These are phyloP conservation scores for Cavia porcellus DNA, from an alignment of 2,113 vertebrate species.

Conservation along the genomic window DNA sequence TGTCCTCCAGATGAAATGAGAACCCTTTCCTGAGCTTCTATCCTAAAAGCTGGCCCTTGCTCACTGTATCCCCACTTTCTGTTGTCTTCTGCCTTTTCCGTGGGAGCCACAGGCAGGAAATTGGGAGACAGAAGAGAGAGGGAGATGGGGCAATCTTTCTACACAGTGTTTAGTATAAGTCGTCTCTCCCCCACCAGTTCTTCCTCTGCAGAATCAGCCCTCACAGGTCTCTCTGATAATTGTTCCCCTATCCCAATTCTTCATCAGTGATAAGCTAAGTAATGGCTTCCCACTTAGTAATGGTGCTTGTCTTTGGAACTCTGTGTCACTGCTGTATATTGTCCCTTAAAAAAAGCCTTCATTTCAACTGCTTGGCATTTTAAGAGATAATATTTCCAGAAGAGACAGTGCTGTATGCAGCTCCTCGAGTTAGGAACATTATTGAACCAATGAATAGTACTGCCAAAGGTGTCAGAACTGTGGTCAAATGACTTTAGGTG, in stretches of 20 bases:
- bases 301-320: not conserved
- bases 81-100: not conserved
- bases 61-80: not conserved
- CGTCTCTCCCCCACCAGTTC: not conserved
- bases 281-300: not conserved
- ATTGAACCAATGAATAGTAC: not conserved
- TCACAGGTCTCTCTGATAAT: not conserved
- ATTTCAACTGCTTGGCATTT: not conserved
- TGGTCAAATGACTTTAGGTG: not conserved
- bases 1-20: not conserved
- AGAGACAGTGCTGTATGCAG: not conserved
- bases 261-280: not conserved
- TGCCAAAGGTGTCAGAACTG: not conserved
- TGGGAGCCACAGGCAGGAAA: not conserved
- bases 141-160: not conserved
- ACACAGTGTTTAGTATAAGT: not conserved
- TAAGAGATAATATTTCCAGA: not conserved
- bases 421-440: not conserved
- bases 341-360: not conserved
- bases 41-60: not conserved
- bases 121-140: not conserved
- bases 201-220: not conserved
- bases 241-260: not conserved
- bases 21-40: not conserved
- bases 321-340: not conserved